phyloP scores from a whole-genome alignment of 2,113 vertebrate genomes.

The Parus major region DNA sequence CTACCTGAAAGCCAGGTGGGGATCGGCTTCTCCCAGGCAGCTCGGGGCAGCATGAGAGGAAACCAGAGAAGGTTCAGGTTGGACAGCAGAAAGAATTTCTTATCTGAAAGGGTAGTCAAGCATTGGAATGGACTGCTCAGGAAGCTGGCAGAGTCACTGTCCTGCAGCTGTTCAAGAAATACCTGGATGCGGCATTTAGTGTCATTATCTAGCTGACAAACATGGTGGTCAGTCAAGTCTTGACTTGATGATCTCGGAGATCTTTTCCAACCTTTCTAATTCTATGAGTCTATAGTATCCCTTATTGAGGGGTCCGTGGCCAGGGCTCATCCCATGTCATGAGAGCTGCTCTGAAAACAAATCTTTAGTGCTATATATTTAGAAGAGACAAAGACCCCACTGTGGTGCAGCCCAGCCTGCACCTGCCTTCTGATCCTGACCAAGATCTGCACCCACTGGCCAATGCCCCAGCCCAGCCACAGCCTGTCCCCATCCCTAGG shows the following conservation, averaged over 20 bases:
- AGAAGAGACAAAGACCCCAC: neutral
- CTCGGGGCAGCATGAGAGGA: neutral
- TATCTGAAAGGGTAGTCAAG: neutral
- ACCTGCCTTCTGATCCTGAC: neutral
- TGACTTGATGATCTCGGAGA: neutral
- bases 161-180: neutral
- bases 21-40: rapidly evolving
- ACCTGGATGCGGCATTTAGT: neutral
- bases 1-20: neutral
- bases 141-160: neutral
- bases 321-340: neutral
- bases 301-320: neutral
- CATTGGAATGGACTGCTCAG: neutral
- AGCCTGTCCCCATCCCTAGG: neutral
- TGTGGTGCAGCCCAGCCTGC: neutral
- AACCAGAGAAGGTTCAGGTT: neutral
- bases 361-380: neutral
- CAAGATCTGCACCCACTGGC: rapidly evolving
- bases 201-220: neutral
- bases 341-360: neutral
- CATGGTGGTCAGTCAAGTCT: neutral
- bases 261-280: neutral
- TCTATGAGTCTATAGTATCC: neutral
- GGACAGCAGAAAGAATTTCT: neutral
- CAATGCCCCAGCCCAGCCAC: rapidly evolving